Percentiles rank a stretch among this genome's conserved stretches.
Conservation (phyloP, 53 echinoderm and acorn worm genomes). For the Hippasteria phrygiana region DNA sequence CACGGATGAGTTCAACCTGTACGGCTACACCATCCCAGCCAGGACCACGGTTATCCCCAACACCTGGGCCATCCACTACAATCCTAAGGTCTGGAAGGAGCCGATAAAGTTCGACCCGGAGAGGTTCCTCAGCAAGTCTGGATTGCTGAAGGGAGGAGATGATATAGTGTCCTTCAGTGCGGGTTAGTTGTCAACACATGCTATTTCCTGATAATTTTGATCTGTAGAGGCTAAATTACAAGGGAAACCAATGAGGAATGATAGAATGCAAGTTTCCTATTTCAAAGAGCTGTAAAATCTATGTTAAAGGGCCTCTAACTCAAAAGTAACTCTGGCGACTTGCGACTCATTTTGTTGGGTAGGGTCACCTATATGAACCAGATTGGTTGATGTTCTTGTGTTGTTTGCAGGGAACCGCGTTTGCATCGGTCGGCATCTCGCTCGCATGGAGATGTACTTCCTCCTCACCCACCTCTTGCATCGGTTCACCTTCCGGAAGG, state of each 20-base stretch:
- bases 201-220: too few relatives aligned
- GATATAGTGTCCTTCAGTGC: slow-evolving; percentile 52
- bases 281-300: too few relatives aligned
- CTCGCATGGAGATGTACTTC: slow-evolving; percentile 48
- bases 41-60: slow-evolving; percentile 13
- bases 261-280: too few relatives aligned
- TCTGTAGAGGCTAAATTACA: too few relatives aligned
- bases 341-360: too few relatives aligned
- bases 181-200: slow-evolving; percentile 16
- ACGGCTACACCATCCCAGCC: slow-evolving; percentile 31
- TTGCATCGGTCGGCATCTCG: slow-evolving; percentile 57
- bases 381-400: not conserved
- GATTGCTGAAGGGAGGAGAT: not conserved
- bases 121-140: slow-evolving; percentile 23
- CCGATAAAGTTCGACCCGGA: slow-evolving; percentile 49
- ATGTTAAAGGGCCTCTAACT: too few relatives aligned
- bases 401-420: slow-evolving; percentile 44
- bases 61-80: slow-evolving; percentile 34
- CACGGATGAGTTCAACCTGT: not conserved
- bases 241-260: too few relatives aligned
- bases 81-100: slow-evolving; percentile 58
- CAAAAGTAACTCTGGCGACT: too few relatives aligned
- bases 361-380: too few relatives aligned
- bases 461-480: slow-evolving; percentile 36
- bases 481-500: slow-evolving; percentile 45